A percentile compares a stretch with the other conserved stretches of the same genome.
phyloP scores from a whole-genome alignment of 1,140 invertebrate species.

The Euschistus heros region DNA sequence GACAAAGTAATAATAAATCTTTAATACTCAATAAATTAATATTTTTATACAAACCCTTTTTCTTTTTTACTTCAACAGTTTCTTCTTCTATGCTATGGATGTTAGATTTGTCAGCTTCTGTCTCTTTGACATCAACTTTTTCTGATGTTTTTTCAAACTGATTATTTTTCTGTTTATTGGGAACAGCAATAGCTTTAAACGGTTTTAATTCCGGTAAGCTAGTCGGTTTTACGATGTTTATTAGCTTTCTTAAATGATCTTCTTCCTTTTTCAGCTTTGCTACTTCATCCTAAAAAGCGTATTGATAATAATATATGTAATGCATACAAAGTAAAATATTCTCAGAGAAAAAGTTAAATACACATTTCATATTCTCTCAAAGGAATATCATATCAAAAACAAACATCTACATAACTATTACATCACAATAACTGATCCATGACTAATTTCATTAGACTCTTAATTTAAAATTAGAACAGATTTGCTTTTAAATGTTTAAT shows the following conservation, averaged over 20 bases:
- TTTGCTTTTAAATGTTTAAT: too few relatives aligned
- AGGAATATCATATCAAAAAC: neutral
- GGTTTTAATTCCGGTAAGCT: constrained; percentile 44
- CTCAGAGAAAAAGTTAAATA: neutral
- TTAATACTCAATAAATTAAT: too few relatives aligned
- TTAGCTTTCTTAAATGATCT: constrained; percentile 51
- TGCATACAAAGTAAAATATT: neutral
- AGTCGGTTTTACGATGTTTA: constrained; percentile 67
- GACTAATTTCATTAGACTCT: too few relatives aligned
- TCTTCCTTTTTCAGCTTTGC: constrained; percentile 59
- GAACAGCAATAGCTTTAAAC: neutral
- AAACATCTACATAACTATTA: neutral
- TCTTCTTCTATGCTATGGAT: too few relatives aligned
- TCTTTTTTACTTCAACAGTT: too few relatives aligned
- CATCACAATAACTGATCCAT: too few relatives aligned
- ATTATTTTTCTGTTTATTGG: neutral
- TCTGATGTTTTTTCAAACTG: too few relatives aligned
- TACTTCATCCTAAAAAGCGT: constrained; percentile 22
- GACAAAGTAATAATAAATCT: too few relatives aligned
- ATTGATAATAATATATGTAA: neutral
- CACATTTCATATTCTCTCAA: neutral
- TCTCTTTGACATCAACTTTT: too few relatives aligned
- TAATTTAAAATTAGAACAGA: too few relatives aligned
- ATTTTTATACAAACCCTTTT: too few relatives aligned
- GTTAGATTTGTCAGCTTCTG: too few relatives aligned